Evolutionary conservation across 2,797 vertebrate genomes (phyloP).

Genomic region (Lateolabrax maculatus): DNA sequence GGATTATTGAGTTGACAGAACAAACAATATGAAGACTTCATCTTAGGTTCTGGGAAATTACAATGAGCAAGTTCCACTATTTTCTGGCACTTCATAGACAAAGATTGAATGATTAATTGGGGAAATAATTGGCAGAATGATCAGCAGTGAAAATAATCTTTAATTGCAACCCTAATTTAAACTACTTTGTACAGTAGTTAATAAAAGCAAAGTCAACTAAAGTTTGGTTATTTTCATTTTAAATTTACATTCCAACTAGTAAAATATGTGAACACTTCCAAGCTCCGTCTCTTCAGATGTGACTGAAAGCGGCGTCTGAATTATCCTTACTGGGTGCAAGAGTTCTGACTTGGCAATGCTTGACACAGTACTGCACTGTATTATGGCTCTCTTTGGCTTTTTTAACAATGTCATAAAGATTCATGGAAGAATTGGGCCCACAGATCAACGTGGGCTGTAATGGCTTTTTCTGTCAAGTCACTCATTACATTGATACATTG

Average conservation of each 20-base stretch:
- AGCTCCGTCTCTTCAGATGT: conserved; percentile 18
- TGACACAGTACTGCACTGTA: conserved; percentile 7
- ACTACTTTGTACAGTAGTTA: background rate
- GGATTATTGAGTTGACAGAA: background rate
- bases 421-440: conserved; percentile 42
- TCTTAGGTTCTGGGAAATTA: background rate
- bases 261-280: background rate
- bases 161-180: background rate
- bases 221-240: conserved; percentile 7
- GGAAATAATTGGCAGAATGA: background rate
- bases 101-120: background rate
- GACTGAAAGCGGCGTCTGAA: conserved; percentile 22
- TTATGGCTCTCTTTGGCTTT: conserved; percentile 41
- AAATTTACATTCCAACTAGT: background rate
- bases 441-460: conserved; percentile 60
- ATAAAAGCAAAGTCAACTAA: background rate
- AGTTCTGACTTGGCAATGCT: conserved; percentile 41
- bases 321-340: conserved; percentile 1
- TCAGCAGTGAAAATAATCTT: background rate
- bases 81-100: background rate
- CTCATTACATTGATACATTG: conserved; percentile 58
- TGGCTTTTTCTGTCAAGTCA: conserved; percentile 60
- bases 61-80: background rate
- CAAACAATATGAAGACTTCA: conserved; percentile 4
- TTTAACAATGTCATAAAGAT: conserved; percentile 69